A percentile compares a stretch with the other conserved stretches of the same genome.
Conservation (phyloP, 2,888 invertebrate species). For the Ryuthela nishihirai region DNA sequence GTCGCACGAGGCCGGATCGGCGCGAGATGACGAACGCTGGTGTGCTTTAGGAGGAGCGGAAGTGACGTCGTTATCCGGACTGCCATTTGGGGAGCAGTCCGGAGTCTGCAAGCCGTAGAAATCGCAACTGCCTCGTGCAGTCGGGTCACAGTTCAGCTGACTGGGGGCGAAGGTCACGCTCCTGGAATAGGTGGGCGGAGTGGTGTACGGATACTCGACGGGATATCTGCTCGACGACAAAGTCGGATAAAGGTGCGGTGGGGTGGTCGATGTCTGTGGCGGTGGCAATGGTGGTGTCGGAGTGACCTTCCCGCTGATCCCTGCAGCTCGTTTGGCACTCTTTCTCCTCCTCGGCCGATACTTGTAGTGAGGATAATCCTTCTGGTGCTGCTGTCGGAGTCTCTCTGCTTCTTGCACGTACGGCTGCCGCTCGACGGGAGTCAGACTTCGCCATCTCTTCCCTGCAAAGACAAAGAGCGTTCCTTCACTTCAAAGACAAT, state of each 20-base stretch:
- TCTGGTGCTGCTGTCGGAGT: slow-evolving; percentile 92
- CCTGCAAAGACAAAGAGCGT: slow-evolving; percentile 59
- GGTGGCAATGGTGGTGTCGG: slow-evolving; percentile 13
- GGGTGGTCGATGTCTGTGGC: slow-evolving; percentile 10
- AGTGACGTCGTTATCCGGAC: slow-evolving; percentile 57
- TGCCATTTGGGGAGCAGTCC: slow-evolving; percentile 76
- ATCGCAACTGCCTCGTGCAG: slow-evolving; percentile 10
- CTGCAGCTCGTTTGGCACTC: slow-evolving; percentile 59
- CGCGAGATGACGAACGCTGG: slow-evolving; percentile 1
- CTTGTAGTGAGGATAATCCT: slow-evolving; percentile 96
- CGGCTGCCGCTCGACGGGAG: slow-evolving; percentile 89
- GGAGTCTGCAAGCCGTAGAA: slow-evolving; percentile 63
- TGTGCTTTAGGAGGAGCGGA: neutral
- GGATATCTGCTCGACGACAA: neutral
- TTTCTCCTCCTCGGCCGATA: slow-evolving; percentile 88
- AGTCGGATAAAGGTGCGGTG: slow-evolving; percentile 17
- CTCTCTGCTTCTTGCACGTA: slow-evolving; percentile 97
- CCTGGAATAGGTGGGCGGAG: slow-evolving; percentile 14
- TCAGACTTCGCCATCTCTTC: slow-evolving; percentile 91
- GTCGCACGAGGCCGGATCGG: neutral
- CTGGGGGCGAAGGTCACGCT: slow-evolving; percentile 18
- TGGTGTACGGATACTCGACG: slow-evolving; percentile 8
- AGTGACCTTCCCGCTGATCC: neutral
- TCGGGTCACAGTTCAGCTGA: slow-evolving; percentile 1
- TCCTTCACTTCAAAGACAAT: too few species aligned